A percentile compares a stretch with the other conserved stretches of the same genome.
Conservation (phyloP, 2,113 vertebrate genomes). For the Sylvietta virens region DNA sequence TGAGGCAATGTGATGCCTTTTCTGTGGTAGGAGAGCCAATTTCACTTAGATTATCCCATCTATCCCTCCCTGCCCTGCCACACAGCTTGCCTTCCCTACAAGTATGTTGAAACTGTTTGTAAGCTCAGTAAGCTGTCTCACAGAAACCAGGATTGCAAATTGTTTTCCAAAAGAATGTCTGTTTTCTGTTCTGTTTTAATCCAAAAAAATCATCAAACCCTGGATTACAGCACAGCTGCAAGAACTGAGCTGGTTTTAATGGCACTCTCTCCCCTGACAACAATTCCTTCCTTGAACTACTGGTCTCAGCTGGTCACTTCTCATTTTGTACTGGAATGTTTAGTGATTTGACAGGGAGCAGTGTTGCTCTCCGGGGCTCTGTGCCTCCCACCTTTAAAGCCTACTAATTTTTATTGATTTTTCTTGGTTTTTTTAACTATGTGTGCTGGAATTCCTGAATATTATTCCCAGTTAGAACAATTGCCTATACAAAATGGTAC, state of each 20-base stretch:
- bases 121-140: neutral
- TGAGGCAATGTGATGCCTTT: neutral
- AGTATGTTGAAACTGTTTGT: neutral
- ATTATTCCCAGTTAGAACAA: neutral
- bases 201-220: neutral
- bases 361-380: neutral
- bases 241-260: neutral
- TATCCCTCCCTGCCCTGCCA: neutral
- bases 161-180: neutral
- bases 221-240: neutral
- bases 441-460: neutral
- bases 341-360: neutral
- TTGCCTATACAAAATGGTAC: neutral
- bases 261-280: neutral
- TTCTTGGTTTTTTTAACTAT: neutral
- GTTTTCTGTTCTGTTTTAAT: neutral
- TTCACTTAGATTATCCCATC: neutral
- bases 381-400: neutral
- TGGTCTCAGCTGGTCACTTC: neutral
- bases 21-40: neutral
- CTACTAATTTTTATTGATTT: neutral
- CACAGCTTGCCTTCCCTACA: neutral
- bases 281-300: neutral
- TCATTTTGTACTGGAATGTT: neutral
- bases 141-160: neutral